Conservation (phyloP, 2,888 invertebrate species). For the Epicampocera succincta region DNA sequence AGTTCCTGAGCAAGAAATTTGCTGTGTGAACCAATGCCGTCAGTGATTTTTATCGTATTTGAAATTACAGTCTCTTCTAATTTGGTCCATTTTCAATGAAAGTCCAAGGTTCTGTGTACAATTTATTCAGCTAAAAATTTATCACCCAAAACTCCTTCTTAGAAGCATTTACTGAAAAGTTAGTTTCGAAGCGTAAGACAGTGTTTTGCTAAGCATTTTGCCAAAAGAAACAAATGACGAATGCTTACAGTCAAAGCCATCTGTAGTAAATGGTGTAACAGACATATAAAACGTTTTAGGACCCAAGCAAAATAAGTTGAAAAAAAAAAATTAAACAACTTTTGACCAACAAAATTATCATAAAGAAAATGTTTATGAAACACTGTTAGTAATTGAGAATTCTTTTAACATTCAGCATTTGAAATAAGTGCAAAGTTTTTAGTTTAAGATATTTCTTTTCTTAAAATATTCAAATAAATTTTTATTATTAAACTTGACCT, state of each 20-base stretch:
- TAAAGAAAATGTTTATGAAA: constrained; percentile 36
- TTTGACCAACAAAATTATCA: not conserved
- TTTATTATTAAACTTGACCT: constrained; percentile 60
- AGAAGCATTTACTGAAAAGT: too few relatives aligned
- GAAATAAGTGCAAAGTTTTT: not conserved
- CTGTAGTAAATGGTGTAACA: not conserved
- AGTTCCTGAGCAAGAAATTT: too few relatives aligned
- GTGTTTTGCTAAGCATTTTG: too few relatives aligned
- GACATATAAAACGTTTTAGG: not conserved
- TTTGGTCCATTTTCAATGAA: too few relatives aligned
- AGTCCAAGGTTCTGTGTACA: too few relatives aligned
- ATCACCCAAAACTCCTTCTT: too few relatives aligned
- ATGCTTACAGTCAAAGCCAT: not conserved
- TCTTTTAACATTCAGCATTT: constrained; percentile 40
- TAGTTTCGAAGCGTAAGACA: too few relatives aligned
- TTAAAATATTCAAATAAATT: not conserved
- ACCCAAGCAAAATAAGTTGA: not conserved
- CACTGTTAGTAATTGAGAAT: constrained; percentile 35
- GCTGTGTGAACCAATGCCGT: too few relatives aligned
- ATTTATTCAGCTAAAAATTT: too few relatives aligned
- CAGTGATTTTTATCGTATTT: too few relatives aligned
- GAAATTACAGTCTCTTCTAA: too few relatives aligned
- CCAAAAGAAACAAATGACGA: too few relatives aligned
- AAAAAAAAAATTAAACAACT: not conserved
- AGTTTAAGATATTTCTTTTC: not conserved